These are phyloP conservation scores for Sceloporus tristichus DNA, from an alignment of 2,113 vertebrate genomes.

Conservation along the genomic window DNA sequence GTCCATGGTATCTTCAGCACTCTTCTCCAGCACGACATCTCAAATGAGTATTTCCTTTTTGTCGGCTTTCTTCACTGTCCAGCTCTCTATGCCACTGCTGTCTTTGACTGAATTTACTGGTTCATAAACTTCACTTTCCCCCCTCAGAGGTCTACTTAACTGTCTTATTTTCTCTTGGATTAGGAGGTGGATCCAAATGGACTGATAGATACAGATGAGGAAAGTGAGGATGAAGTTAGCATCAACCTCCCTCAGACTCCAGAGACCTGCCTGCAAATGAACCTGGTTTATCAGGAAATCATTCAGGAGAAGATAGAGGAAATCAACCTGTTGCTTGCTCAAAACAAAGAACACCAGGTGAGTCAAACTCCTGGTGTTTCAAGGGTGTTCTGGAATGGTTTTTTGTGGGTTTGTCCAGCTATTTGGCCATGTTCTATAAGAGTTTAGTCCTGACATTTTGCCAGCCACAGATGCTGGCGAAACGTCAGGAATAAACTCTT, in stretches of 20 bases:
- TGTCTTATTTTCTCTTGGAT: rapidly evolving
- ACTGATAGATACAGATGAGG: conserved; percentile 52
- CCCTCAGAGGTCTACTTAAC: background rate
- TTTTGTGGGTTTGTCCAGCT: too few relatives aligned
- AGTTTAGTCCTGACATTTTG: too few relatives aligned
- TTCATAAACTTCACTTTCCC: too few relatives aligned
- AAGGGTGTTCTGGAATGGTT: background rate
- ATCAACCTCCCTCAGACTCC: conserved; percentile 76
- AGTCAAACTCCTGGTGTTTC: background rate
- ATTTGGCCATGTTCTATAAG: too few relatives aligned
- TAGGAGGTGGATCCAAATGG: conserved; percentile 51
- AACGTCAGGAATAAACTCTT: too few relatives aligned
- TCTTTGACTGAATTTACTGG: too few relatives aligned
- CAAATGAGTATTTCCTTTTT: too few relatives aligned
- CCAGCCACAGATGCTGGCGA: too few relatives aligned
- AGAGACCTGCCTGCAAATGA: conserved; percentile 88
- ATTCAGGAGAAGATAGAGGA: conserved; percentile 85
- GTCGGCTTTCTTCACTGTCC: too few relatives aligned
- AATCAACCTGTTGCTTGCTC: conserved; percentile 76
- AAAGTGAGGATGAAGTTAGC: conserved; percentile 69
- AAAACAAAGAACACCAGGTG: conserved; percentile 88
- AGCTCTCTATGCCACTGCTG: too few relatives aligned
- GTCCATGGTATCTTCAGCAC: too few relatives aligned
- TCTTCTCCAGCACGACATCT: too few relatives aligned
- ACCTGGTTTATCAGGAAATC: conserved; percentile 88